Evolutionary conservation across 2,113 vertebrate genomes (phyloP).

Genomic region (Ammospiza nelsoni): DNA sequence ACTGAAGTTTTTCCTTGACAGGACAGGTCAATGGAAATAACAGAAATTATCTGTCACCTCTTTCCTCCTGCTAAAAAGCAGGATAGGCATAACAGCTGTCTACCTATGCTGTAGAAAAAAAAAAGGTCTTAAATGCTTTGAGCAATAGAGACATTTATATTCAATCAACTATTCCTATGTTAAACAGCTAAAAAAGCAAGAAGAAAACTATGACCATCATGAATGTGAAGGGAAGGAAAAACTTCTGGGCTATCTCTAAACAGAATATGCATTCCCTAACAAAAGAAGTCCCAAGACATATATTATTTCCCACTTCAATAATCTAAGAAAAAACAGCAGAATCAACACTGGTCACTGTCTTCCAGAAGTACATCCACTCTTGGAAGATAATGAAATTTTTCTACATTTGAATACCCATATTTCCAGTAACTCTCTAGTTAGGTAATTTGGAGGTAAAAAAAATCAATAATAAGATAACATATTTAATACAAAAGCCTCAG

Average conservation of each 20-base stretch:
- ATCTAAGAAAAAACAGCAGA: background rate
- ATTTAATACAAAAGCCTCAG: background rate
- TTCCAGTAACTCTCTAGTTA: background rate
- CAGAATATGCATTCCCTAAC: background rate
- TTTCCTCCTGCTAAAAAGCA: background rate
- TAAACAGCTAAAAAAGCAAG: background rate
- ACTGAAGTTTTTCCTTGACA: background rate
- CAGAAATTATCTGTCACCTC: background rate
- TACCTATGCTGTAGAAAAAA: background rate
- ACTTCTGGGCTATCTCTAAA: background rate
- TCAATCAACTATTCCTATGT: background rate
- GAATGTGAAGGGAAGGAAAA: background rate
- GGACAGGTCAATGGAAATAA: background rate
- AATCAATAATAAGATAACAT: background rate
- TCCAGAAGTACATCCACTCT: background rate
- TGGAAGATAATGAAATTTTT: background rate
- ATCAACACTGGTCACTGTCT: background rate
- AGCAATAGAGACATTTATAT: background rate
- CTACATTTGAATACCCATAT: background rate
- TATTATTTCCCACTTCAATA: background rate
- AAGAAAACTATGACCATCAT: background rate
- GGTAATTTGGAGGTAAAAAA: background rate
- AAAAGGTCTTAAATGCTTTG: background rate
- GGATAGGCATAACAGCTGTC: background rate
- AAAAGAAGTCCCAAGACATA: background rate